Percentiles rank a stretch among this genome's conserved stretches.
phyloP scores from a whole-genome alignment of 2,888 invertebrate species.

The Cotesia congregata region DNA sequence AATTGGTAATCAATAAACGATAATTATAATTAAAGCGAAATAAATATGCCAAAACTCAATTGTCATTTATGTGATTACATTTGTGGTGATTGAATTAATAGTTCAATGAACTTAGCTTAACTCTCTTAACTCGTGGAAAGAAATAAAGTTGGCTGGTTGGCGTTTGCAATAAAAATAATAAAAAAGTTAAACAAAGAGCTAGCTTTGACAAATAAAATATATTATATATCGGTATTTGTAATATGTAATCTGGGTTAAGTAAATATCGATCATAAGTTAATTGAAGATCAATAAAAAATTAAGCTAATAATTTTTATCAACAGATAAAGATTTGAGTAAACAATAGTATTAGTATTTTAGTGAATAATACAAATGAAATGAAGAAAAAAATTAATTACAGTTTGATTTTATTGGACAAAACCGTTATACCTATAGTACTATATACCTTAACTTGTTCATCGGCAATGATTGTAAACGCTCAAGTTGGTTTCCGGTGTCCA shows the following conservation, averaged over 20 bases:
- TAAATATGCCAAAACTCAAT: neutral
- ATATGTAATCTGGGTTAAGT: neutral
- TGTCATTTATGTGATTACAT: neutral
- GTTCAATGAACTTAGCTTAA: neutral
- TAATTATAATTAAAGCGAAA: neutral
- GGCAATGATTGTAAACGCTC: conserved; percentile 16
- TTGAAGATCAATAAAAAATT: too few species aligned
- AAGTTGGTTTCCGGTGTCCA: conserved; percentile 28
- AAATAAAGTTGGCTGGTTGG: neutral
- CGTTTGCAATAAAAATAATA: conserved; percentile 12
- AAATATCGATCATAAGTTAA: too few species aligned
- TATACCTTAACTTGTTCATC: conserved; percentile 5
- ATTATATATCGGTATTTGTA: neutral
- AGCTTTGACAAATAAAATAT: neutral
- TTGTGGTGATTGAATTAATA: neutral
- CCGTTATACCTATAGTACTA: neutral
- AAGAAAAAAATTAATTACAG: neutral
- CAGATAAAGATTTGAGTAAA: neutral
- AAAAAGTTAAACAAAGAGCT: neutral
- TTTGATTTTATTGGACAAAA: neutral
- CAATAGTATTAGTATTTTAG: neutral
- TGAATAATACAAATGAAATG: neutral
- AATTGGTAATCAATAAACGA: neutral
- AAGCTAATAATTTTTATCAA: neutral
- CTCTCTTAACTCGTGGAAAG: neutral